Percentiles rank a stretch among this genome's conserved stretches.
Conservation (phyloP, 2,888 invertebrate species). For the Drosophila monieri region DNA sequence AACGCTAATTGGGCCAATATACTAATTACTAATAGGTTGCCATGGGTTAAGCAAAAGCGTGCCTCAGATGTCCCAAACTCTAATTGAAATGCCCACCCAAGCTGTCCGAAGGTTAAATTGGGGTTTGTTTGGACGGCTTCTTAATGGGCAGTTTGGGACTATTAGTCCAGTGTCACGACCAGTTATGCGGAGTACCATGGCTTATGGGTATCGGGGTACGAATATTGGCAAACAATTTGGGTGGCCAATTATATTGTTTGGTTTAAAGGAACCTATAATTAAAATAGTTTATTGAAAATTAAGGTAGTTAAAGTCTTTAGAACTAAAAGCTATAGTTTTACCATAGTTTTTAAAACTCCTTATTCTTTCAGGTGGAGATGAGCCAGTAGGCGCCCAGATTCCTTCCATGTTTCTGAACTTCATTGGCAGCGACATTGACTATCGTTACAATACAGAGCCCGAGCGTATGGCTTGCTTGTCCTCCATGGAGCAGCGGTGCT, state of each 20-base stretch:
- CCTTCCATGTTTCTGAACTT: slow-evolving; percentile 96
- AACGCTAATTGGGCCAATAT: slow-evolving; percentile 48
- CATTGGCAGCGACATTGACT: slow-evolving; percentile 93
- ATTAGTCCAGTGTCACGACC: slow-evolving; percentile 38
- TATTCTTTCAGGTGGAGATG: slow-evolving; percentile 88
- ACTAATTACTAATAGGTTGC: slow-evolving; percentile 20
- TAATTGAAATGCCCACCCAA: slow-evolving; percentile 36
- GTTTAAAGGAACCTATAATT: background rate
- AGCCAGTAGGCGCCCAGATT: slow-evolving; percentile 94
- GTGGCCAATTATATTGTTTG: background rate
- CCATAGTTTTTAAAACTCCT: background rate
- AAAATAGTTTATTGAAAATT: too few species aligned
- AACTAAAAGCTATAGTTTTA: too few species aligned
- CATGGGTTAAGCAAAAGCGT: slow-evolving; percentile 32
- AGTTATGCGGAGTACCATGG: slow-evolving; percentile 8
- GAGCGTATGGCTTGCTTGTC: slow-evolving; percentile 91
- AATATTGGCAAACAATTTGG: background rate
- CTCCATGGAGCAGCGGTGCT: slow-evolving; percentile 88
- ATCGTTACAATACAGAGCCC: slow-evolving; percentile 94
- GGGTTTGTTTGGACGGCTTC: slow-evolving; percentile 12
- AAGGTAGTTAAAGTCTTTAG: too few species aligned
- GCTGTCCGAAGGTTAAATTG: slow-evolving; percentile 20
- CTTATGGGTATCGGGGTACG: background rate
- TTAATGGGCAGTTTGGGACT: slow-evolving; percentile 20
- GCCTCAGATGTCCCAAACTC: slow-evolving; percentile 43